These are phyloP conservation scores for Sweltsa coloradensis DNA, from an alignment of 1,140 invertebrate species.

Conservation along the genomic window DNA sequence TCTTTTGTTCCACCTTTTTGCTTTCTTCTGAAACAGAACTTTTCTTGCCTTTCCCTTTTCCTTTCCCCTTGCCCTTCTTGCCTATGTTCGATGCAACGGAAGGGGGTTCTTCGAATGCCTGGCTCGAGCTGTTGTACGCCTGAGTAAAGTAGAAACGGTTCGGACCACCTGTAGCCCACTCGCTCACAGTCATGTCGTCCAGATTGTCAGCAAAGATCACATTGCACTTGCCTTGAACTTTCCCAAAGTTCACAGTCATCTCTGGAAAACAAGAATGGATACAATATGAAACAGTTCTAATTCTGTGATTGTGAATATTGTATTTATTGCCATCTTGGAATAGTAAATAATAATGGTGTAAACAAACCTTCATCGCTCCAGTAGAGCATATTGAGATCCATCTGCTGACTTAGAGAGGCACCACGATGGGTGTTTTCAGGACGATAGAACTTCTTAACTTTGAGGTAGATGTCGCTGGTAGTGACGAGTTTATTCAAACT, in stretches of 20 bases:
- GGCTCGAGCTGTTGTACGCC: conserved; percentile 45
- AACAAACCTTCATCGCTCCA: conserved; percentile 67
- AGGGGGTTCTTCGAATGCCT: conserved; percentile 49
- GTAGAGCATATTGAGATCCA: conserved; percentile 63
- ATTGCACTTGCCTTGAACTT: conserved; percentile 48
- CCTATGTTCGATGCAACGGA: conserved; percentile 42
- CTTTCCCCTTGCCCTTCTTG: conserved; percentile 45
- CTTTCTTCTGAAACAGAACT: conserved; percentile 18
- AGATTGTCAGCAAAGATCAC: conserved; percentile 44
- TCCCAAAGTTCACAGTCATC: conserved; percentile 33
- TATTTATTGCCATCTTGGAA: no score
- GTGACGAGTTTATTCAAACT: conserved; percentile 35
- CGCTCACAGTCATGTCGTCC: conserved; percentile 32
- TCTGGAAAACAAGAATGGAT: conserved; percentile 31
- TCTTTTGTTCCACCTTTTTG: conserved; percentile 17
- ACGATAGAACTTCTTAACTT: conserved; percentile 58
- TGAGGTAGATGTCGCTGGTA: conserved; percentile 47
- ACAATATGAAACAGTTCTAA: conserved; percentile 10
- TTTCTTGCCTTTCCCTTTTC: conserved; percentile 51
- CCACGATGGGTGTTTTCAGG: conserved; percentile 62
- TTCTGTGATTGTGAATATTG: conserved; percentile 12
- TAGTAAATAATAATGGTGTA: no score
- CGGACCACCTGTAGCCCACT: conserved; percentile 50
- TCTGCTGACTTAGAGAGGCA: conserved; percentile 32
- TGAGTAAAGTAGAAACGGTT: conserved; percentile 66